Percentiles rank a stretch among this genome's conserved stretches.
These are phyloP conservation scores for Gymnoscopelus braueri DNA, from an alignment of 2,797 vertebrate genomes.

Conservation along the genomic window DNA sequence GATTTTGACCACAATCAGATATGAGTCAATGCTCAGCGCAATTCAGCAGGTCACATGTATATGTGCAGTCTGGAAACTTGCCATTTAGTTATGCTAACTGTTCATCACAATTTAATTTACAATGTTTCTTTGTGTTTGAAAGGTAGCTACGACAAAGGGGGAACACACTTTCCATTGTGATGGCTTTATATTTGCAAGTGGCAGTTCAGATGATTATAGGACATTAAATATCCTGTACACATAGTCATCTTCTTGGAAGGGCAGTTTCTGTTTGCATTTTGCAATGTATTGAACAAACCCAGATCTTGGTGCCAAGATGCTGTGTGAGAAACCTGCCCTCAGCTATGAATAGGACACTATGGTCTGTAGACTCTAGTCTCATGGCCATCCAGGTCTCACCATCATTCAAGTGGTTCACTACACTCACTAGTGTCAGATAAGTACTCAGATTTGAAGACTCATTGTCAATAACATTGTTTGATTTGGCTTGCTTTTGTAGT, in stretches of 20 bases:
- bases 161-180: neutral
- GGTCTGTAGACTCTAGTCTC: neutral
- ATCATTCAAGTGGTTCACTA: neutral
- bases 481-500: neutral
- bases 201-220: too few relatives aligned
- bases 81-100: too few relatives aligned
- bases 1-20: too few relatives aligned
- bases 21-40: too few relatives aligned
- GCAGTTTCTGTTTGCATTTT: conserved; percentile 10
- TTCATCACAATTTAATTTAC: too few relatives aligned
- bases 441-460: neutral
- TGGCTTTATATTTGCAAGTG: neutral
- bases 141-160: neutral
- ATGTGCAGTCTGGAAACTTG: too few relatives aligned
- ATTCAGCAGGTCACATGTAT: too few relatives aligned
- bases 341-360: neutral
- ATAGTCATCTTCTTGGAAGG: neutral
- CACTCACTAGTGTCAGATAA: conserved; percentile 4
- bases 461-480: neutral
- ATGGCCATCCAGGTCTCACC: neutral
- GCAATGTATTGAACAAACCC: conserved; percentile 57
- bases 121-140: conserved; percentile 5
- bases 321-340: neutral
- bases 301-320: conserved; percentile 28
- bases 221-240: too few relatives aligned